Conservation (phyloP, 2,113 vertebrate genomes). For the Madoqua kirkii region DNA sequence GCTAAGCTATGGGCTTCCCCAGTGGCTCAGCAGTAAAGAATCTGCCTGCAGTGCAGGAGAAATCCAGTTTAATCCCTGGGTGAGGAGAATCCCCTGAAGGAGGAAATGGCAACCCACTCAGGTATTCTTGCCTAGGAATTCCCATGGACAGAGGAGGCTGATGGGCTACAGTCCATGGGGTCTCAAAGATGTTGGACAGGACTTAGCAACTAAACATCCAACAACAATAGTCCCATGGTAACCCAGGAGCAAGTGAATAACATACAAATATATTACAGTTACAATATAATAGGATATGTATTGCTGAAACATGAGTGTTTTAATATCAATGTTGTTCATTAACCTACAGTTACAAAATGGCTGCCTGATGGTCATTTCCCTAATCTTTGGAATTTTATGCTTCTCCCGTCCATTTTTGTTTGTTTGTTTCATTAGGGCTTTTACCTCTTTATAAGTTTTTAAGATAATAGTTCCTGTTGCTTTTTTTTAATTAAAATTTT, state of each 20-base stretch:
- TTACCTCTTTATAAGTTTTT: neutral
- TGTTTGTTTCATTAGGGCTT: neutral
- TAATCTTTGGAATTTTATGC: neutral
- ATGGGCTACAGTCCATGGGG: neutral
- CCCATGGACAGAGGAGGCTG: neutral
- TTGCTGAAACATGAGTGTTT: neutral
- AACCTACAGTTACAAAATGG: neutral
- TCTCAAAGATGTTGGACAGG: neutral
- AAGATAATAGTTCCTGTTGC: neutral
- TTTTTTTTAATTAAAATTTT: neutral
- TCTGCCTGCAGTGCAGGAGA: neutral
- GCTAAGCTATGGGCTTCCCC: neutral
- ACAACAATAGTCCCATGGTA: neutral
- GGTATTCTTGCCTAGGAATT: neutral
- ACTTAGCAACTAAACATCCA: neutral
- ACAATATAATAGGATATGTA: neutral
- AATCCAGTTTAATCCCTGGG: neutral
- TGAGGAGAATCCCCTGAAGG: neutral
- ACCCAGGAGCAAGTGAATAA: neutral
- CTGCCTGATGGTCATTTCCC: neutral
- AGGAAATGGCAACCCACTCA: neutral
- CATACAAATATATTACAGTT: neutral
- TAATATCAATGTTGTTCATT: neutral
- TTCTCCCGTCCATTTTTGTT: neutral
- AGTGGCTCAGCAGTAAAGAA: neutral